Evolutionary conservation across 2,113 vertebrate species (phyloP).

Genomic region (Urocynchramus pylzowi): DNA sequence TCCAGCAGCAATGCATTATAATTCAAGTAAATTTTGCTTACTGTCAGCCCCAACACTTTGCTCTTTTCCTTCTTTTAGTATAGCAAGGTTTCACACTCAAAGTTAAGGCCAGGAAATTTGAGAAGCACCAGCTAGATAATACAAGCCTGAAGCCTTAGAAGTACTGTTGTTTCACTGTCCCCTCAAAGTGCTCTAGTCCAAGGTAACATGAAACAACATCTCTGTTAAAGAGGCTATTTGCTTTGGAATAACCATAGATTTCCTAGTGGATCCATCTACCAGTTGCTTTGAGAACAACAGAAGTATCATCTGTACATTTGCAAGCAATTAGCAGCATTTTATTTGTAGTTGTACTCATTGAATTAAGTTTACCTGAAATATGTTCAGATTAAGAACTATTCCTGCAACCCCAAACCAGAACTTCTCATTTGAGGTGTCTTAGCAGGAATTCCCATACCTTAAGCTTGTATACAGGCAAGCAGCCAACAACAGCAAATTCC

Average conservation of each 20-base stretch:
- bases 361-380: neutral
- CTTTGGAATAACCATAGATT: neutral
- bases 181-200: neutral
- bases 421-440: neutral
- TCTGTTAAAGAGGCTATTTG: neutral
- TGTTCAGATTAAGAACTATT: neutral
- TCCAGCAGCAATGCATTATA: neutral
- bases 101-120: neutral
- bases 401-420: neutral
- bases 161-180: neutral
- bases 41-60: neutral
- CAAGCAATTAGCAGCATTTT: neutral
- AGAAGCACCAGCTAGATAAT: neutral
- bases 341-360: neutral
- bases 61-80: neutral
- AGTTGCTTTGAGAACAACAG: neutral
- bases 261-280: neutral
- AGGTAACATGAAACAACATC: neutral
- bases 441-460: neutral
- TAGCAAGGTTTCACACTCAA: fast-evolving
- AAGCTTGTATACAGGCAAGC: neutral
- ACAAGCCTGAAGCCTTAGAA: neutral
- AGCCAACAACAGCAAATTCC: neutral
- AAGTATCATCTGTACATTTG: neutral
- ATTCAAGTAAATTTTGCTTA: neutral